These are phyloP conservation scores for Ardeotis arabs DNA, from an alignment of 2,113 vertebrate genomes.

Conservation along the genomic window DNA sequence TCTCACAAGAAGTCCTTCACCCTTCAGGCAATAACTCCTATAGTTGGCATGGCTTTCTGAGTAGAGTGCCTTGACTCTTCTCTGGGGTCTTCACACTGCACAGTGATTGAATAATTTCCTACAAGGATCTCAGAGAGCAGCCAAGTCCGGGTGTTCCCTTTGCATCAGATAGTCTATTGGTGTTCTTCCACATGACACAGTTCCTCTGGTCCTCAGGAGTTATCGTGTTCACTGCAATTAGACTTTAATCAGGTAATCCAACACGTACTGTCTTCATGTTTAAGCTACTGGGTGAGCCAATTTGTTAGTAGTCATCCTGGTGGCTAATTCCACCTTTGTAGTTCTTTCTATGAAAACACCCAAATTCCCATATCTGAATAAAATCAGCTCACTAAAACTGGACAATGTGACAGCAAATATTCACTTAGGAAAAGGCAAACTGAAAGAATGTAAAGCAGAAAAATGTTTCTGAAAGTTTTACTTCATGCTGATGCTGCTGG, in stretches of 20 bases:
- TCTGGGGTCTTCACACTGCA: not conserved
- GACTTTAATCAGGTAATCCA: not conserved
- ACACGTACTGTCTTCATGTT: not conserved
- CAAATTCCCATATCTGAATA: not conserved
- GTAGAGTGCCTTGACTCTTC: not conserved
- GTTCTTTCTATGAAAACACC: not conserved
- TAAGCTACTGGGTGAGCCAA: not conserved
- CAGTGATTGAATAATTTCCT: not conserved
- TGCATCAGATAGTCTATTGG: not conserved
- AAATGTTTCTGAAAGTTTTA: not conserved
- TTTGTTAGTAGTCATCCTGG: not conserved
- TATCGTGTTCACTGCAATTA: not conserved
- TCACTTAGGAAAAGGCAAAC: not conserved
- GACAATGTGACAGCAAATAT: not conserved
- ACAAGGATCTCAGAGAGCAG: not conserved
- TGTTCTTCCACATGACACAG: not conserved
- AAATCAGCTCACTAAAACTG: not conserved
- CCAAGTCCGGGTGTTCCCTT: not conserved
- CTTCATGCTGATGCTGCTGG: not conserved
- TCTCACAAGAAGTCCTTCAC: not conserved
- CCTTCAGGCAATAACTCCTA: not conserved
- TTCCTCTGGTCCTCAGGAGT: not conserved
- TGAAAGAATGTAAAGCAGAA: not conserved
- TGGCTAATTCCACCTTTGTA: not conserved
- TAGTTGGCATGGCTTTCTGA: not conserved